Conservation (phyloP, 2,113 vertebrate species). For the Chroicocephalus ridibundus region DNA sequence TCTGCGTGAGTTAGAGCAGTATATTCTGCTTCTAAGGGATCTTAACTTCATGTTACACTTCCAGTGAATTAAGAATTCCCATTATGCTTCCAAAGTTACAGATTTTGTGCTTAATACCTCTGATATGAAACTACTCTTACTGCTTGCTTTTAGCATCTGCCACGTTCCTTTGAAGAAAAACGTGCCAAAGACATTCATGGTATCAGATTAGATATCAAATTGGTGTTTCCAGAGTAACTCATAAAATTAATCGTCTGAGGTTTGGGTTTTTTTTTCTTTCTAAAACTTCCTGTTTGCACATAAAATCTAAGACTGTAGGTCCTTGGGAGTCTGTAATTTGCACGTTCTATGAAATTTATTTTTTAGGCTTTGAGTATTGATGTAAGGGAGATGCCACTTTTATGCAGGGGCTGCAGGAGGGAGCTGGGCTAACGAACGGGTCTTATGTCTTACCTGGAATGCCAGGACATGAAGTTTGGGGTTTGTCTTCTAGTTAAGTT, state of each 20-base stretch:
- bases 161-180: not conserved
- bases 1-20: not conserved
- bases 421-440: fast-evolving
- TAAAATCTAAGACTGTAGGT: not conserved
- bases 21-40: not conserved
- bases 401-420: not conserved
- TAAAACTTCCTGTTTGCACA: not conserved
- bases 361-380: not conserved
- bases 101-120: not conserved
- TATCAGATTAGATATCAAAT: not conserved
- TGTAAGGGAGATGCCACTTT: not conserved
- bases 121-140: not conserved
- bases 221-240: not conserved
- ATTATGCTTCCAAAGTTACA: not conserved
- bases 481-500: not conserved
- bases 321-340: not conserved
- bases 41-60: not conserved
- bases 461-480: not conserved
- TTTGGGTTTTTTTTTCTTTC: not conserved
- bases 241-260: not conserved
- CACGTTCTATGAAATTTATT: not conserved
- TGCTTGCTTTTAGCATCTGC: not conserved
- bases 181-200: not conserved
- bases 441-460: not conserved
- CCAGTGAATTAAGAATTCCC: not conserved